Evolutionary conservation across 1,140 invertebrate species (phyloP).

Genomic region (Trichonephila clavata): DNA sequence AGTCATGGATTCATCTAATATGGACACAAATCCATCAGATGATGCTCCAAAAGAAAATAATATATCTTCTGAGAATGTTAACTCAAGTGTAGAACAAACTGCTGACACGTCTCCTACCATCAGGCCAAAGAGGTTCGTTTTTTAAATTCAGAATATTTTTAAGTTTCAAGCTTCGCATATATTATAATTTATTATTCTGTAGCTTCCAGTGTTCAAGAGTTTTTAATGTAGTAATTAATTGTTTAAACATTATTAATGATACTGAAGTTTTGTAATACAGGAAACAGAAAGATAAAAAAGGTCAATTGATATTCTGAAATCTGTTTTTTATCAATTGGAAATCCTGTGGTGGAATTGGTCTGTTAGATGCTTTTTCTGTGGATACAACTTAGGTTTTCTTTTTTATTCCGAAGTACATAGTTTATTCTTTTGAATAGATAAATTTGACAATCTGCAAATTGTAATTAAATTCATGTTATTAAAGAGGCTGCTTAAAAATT

Average conservation of each 20-base stretch:
- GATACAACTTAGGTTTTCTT: no score
- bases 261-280: no score
- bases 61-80: constrained; percentile 52
- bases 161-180: constrained; percentile 21
- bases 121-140: constrained; percentile 81
- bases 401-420: no score
- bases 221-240: background rate
- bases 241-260: background rate
- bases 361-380: no score
- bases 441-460: no score
- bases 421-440: no score
- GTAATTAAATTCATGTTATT: no score
- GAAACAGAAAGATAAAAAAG: no score
- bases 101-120: constrained; percentile 58
- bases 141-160: constrained; percentile 73
- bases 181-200: constrained; percentile 13
- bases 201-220: constrained; percentile 8
- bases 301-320: no score
- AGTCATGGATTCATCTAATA: constrained; percentile 20
- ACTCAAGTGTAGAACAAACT: constrained; percentile 50
- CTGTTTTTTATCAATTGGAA: no score
- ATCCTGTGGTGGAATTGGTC: no score
- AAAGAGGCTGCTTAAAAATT: no score
- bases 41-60: constrained; percentile 48
- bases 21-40: background rate